Evolutionary conservation across 2,113 vertebrate species (phyloP), one percentile per base, ranked within the genome.

Genomic region (Campylomormyrus numenius): DNA sequence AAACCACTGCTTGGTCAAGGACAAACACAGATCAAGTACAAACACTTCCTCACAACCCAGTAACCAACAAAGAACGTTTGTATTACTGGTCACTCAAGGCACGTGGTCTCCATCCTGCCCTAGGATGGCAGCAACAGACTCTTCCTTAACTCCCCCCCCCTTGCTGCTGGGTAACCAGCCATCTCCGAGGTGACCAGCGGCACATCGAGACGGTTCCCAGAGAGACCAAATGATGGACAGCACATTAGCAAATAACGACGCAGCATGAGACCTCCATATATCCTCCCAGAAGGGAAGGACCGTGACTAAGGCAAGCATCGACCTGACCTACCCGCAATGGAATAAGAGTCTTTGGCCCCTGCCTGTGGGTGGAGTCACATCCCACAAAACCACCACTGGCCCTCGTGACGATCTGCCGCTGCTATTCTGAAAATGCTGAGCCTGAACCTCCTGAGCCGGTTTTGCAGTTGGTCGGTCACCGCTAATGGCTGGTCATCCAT

Each of bases 131-230:
- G 77, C 56, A 49, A 66, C 53, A 90, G 21, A 35, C 1, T 13
- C 74, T 27, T 31, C 46, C 24, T 58, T 83, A 48, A 66, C 42
- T n/a, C 11, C 42, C 52, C 35, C 19, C 45, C 11, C 13, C 10
- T 1, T 46, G 89, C 80, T 58, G 89, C 89, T 58, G 19, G 21
- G 42, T 39, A 89, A 89, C 89, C 39, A 56, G 42, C 53, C 42
- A 46, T 48, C 53, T 85, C 89, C 53, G 39, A 46, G 89, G 39
- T 19, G 19, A 62, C 53, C n/a, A 27, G 35, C 7, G 4, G 15
- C 70, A n/a, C 31, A 53, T 50, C 13, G 0, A 50, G 58, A 31
- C 7, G 21, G 27, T 89, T 31, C 48, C 31, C 49, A 83, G 53
- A 46, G 46, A 19, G 42, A 83, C 7, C 35, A 15, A 11, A 85